Percentiles rank a stretch among this genome's conserved stretches.
These are phyloP conservation scores for Sebastes diploproa DNA, from an alignment of 2,797 vertebrate genomes.

Conservation along the genomic window DNA sequence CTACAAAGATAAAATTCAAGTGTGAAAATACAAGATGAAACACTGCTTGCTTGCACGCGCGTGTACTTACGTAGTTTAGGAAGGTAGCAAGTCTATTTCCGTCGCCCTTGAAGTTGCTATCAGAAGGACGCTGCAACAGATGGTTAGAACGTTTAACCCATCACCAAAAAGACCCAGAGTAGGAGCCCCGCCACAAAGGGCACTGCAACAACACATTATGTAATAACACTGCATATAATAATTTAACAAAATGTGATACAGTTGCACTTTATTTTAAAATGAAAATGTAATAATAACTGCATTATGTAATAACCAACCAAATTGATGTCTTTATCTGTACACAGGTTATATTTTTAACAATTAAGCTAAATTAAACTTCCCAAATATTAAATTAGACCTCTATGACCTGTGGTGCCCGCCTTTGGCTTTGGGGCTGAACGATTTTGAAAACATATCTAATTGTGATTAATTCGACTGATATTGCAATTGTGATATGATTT, in stretches of 20 bases:
- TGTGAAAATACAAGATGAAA: constrained; percentile 82
- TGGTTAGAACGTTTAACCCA: constrained; percentile 88
- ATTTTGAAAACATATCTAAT: no score
- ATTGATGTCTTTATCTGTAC: no score
- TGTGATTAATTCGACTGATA: no score
- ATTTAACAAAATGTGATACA: background rate
- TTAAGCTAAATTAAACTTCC: no score
- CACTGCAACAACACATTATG: background rate
- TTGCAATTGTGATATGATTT: no score
- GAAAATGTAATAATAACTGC: no score
- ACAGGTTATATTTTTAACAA: no score
- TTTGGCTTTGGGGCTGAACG: no score
- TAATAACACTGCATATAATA: background rate
- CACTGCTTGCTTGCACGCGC: constrained; percentile 45
- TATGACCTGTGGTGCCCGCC: no score
- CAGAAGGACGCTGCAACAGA: constrained; percentile 99
- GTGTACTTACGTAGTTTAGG: constrained; percentile 99
- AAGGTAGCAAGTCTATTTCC: constrained; percentile 99
- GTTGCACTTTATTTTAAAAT: no score
- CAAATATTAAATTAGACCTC: no score
- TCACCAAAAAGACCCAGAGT: constrained; percentile 23
- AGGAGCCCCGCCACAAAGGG: constrained; percentile 43
- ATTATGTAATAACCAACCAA: no score
- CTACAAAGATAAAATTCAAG: constrained; percentile 96
- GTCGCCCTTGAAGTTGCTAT: constrained; percentile 92